Evolutionary conservation across 1,140 invertebrate genomes (phyloP).

Genomic region (Archivesica marissinica): DNA sequence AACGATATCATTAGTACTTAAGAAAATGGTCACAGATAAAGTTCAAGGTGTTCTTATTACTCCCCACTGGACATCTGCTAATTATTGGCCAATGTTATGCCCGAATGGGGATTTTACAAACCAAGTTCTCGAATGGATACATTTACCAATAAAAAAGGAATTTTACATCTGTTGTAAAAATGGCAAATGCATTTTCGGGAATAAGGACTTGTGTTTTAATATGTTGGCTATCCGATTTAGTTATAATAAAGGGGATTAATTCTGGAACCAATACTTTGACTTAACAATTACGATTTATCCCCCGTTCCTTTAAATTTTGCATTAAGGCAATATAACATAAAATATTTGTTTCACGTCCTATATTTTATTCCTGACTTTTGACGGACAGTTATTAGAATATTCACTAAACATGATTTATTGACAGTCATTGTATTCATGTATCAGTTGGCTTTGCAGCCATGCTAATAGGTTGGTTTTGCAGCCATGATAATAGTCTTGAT

Average conservation of each 20-base stretch:
- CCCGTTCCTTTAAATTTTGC: too few species aligned
- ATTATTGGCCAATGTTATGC: constrained; percentile 37
- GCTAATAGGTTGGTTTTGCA: too few species aligned
- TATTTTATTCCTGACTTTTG: too few species aligned
- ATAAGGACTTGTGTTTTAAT: constrained; percentile 32
- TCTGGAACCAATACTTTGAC: too few species aligned
- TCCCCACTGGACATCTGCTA: constrained; percentile 25
- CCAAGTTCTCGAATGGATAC: constrained; percentile 4
- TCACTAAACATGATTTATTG: too few species aligned
- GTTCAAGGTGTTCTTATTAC: constrained; percentile 21
- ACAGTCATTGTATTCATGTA: too few species aligned
- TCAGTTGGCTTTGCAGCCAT: too few species aligned
- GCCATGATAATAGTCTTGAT: too few species aligned
- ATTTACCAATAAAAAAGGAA: constrained; percentile 18
- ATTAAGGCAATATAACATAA: too few species aligned
- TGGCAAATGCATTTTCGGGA: constrained; percentile 51
- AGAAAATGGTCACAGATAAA: constrained; percentile 13
- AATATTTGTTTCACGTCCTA: too few species aligned
- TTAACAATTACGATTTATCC: too few species aligned
- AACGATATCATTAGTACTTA: constrained; percentile 4
- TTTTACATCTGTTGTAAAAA: constrained; percentile 27
- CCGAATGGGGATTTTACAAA: constrained; percentile 1
- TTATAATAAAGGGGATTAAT: neutral
- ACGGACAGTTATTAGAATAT: too few species aligned
- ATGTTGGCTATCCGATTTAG: constrained; percentile 41